Evolutionary conservation across 2,797 vertebrate species (phyloP), one percentile per base, ranked within the genome.

Genomic region (Hipposideros larvatus): DNA sequence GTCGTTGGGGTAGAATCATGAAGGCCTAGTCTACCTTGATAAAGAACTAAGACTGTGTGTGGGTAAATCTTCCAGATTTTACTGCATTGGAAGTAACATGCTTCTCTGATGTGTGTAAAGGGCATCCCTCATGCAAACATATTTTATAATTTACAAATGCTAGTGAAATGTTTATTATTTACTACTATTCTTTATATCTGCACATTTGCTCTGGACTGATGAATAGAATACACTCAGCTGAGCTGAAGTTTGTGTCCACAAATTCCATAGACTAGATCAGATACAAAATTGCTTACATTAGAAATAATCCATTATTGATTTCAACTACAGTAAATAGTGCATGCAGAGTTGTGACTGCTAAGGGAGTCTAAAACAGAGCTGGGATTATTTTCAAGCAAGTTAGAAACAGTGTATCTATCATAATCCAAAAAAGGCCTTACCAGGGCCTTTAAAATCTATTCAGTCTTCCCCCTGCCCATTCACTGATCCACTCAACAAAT

Each of bases 331-430:
- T 63, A 55, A 71, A 88, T 13, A 43, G 46, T 70, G 24, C 53
- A 55, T 51, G 55, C 11, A 86, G 55, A 61, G 18, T 4, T 86
- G 80, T 63, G 19, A 90, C 26, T 53, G 21, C 51, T n/a, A 57
- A 92, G 34, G 41, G 84, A 93, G 16, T 87, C 71, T 78, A 73
- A 90, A 82, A 96, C 4, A 22, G 43, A 89, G n/a, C 8, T 61
- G 78, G 66, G 43, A 24, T 37, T 43, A 80, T 34, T 93, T 79
- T 84, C 24, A 63, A 79, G 53, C 31, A 61, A 86, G 59, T 51
- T 61, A 80, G 19, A 80, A 68, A 86, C 28, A 84, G 53, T 31
- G n/a, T n/a, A 75, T 48, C 5, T 26, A 85, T 48, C 5, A 59
- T 74, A 73, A 70, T 7, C 18, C 18, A 91, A 83, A 84, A 37